phyloP scores from a whole-genome alignment of 2,113 vertebrate genomes.

The Hipposideros armiger region DNA sequence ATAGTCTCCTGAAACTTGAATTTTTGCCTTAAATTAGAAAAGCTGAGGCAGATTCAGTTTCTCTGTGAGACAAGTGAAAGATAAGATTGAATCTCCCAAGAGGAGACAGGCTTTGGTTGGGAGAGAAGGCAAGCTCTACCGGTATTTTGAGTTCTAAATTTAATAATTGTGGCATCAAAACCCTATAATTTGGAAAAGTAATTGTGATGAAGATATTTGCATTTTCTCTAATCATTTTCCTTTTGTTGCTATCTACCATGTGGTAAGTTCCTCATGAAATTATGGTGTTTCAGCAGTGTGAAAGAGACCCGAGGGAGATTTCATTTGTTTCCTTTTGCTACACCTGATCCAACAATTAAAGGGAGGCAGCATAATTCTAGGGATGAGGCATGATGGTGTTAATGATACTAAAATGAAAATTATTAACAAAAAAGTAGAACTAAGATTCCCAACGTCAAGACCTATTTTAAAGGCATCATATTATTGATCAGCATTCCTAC shows the following conservation, averaged over 20 bases:
- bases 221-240: slow-evolving; percentile 73
- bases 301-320: slow-evolving; percentile 21
- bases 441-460: not conserved
- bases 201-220: slow-evolving; percentile 70
- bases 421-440: slow-evolving; percentile 50
- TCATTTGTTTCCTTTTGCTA: slow-evolving; percentile 9
- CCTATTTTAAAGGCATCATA: not conserved
- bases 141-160: slow-evolving; percentile 71
- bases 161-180: slow-evolving; percentile 68
- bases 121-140: slow-evolving; percentile 63
- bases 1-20: not conserved
- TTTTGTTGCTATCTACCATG: slow-evolving; percentile 53
- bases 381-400: not conserved
- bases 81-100: slow-evolving; percentile 42
- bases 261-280: slow-evolving; percentile 55
- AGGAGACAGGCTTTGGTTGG: not conserved
- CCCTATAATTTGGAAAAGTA: slow-evolving; percentile 72
- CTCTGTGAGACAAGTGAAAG: slow-evolving; percentile 41
- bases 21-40: not conserved
- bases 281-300: not conserved
- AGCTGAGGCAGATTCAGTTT: not conserved
- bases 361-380: not conserved
- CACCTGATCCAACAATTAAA: slow-evolving; percentile 25
- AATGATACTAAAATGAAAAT: slow-evolving; percentile 14
- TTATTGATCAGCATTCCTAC: not conserved